phyloP scores from a whole-genome alignment of 1,140 invertebrate species.

The Chelonus insularis region DNA sequence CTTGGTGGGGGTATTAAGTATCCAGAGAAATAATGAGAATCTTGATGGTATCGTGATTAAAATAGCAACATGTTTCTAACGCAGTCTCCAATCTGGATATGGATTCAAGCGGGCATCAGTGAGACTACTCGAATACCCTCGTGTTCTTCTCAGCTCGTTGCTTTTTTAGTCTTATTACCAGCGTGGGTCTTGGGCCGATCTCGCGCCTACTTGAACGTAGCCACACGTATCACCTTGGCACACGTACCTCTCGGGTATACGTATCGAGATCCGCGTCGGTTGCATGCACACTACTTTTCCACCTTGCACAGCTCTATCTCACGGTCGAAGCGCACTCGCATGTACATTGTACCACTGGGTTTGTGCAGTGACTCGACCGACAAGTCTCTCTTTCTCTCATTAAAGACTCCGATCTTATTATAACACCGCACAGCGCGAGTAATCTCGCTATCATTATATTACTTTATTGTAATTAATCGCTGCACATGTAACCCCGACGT shows the following conservation, averaged over 20 bases:
- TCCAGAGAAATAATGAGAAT: constrained; percentile 14
- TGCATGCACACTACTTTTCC: constrained; percentile 16
- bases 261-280: constrained; percentile 7
- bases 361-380: too few relatives aligned
- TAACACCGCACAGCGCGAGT: constrained; percentile 33
- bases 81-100: not conserved
- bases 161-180: constrained; percentile 10
- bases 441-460: constrained; percentile 49
- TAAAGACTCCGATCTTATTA: constrained; percentile 22
- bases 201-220: constrained; percentile 1
- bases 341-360: constrained; percentile 1
- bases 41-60: constrained; percentile 10
- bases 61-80: constrained; percentile 15
- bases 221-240: constrained; percentile 15
- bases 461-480: constrained; percentile 55
- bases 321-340: constrained; percentile 2
- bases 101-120: not conserved
- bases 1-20: not conserved
- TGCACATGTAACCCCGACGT: constrained; percentile 46
- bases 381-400: constrained; percentile 14
- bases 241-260: constrained; percentile 2
- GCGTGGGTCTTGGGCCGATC: constrained; percentile 5
- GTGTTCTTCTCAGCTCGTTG: too few relatives aligned
- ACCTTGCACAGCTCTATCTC: constrained; percentile 21
- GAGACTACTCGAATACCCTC: too few relatives aligned